A percentile compares a stretch with the other conserved stretches of the same genome.
Evolutionary conservation across 1,140 invertebrate species (phyloP).

Genomic region (Rhagoletis pomonella): DNA sequence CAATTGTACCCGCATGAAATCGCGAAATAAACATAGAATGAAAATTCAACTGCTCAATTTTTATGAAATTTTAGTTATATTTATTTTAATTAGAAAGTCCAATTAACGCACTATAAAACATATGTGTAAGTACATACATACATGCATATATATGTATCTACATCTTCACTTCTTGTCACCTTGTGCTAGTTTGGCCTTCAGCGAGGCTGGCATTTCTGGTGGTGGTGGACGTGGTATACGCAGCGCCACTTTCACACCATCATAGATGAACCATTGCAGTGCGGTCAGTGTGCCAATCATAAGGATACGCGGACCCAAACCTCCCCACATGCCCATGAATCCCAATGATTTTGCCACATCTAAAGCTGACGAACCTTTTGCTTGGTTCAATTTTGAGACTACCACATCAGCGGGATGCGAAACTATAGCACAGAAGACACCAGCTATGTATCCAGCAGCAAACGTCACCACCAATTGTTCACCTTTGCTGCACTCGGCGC

Average conservation of each 20-base stretch:
- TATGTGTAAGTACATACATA: no score
- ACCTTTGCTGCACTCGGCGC: slow-evolving; percentile 87
- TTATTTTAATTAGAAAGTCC: no score
- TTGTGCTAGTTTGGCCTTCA: slow-evolving; percentile 81
- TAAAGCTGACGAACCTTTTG: slow-evolving; percentile 80
- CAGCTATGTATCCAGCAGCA: slow-evolving; percentile 80
- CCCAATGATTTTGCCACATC: slow-evolving; percentile 80
- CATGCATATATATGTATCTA: no score
- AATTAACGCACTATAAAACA: no score
- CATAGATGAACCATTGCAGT: slow-evolving; percentile 99
- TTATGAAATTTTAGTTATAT: no score
- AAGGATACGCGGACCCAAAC: slow-evolving; percentile 94
- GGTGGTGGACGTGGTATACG: slow-evolving; percentile 96
- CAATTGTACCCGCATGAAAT: no score
- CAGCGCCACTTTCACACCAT: slow-evolving; percentile 92
- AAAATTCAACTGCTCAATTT: no score
- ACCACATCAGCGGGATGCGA: slow-evolving; percentile 72
- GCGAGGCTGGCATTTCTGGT: slow-evolving; percentile 95
- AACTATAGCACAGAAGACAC: slow-evolving; percentile 20
- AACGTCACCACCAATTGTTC: slow-evolving; percentile 94
- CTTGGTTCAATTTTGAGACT: slow-evolving; percentile 95
- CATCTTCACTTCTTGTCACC: slow-evolving; percentile 3
- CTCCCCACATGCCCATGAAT: slow-evolving; percentile 90
- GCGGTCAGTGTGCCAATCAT: slow-evolving; percentile 99
- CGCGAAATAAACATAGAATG: no score